Evolutionary conservation across 2,888 invertebrate genomes (phyloP).

Genomic region (Drosophila limbata): DNA sequence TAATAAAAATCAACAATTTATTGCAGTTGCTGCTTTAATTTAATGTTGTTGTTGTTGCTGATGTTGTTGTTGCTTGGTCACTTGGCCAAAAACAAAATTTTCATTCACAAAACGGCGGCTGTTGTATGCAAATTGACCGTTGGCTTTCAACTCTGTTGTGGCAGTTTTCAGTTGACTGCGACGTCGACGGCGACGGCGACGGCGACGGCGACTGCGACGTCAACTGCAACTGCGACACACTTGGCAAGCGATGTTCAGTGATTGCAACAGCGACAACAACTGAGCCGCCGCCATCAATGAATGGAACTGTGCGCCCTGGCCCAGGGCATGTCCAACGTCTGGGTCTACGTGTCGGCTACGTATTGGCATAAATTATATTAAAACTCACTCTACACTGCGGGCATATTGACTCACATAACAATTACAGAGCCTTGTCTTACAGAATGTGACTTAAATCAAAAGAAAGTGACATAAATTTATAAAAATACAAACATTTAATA

Average conservation of each 20-base stretch:
- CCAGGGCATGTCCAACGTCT: conserved; percentile 46
- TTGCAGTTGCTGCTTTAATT: conserved; percentile 81
- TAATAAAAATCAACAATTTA: conserved; percentile 83
- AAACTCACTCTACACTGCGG: conserved; percentile 34
- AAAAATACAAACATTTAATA: not conserved
- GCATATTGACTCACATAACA: not conserved
- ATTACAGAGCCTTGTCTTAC: not conserved
- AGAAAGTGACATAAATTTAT: not conserved
- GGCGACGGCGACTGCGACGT: conserved; percentile 2
- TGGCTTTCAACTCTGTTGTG: conserved; percentile 53
- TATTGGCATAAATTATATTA: conserved; percentile 70
- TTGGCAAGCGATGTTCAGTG: conserved; percentile 78
- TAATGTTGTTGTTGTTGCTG: conserved; percentile 59
- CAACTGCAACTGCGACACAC: conserved; percentile 67
- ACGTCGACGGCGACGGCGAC: conserved; percentile 5
- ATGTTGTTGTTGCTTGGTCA: conserved; percentile 19
- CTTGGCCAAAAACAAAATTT: conserved; percentile 58
- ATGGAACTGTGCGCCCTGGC: conserved; percentile 67
- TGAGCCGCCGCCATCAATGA: conserved; percentile 66
- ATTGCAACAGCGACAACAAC: conserved; percentile 72
- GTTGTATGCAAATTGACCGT: conserved; percentile 80
- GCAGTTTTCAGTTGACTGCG: conserved; percentile 34
- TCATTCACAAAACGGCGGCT: conserved; percentile 78
- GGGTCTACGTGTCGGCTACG: conserved; percentile 74
- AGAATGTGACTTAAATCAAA: not conserved